phyloP scores from a whole-genome alignment of 2,797 vertebrate genomes.

The Enteromius fasciolatus region DNA sequence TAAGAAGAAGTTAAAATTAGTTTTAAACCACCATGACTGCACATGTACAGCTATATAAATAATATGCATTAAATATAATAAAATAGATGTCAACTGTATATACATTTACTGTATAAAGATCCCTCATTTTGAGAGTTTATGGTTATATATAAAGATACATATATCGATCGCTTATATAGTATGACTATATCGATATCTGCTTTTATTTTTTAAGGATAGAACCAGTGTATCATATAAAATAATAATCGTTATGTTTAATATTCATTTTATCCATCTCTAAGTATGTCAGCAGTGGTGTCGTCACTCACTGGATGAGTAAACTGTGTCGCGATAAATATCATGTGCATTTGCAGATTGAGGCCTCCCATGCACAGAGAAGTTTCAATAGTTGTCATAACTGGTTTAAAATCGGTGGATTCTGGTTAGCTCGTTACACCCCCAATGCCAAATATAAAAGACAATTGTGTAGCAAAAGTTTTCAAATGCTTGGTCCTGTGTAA shows the following conservation, averaged over 20 bases:
- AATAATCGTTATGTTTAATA: constrained; percentile 67
- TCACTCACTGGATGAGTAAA: constrained; percentile 73
- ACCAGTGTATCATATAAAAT: constrained; percentile 73
- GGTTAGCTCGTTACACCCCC: constrained; percentile 53
- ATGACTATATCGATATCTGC: constrained; percentile 71
- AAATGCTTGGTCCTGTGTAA: constrained; percentile 66
- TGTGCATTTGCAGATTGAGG: constrained; percentile 63
- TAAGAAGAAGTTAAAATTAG: constrained; percentile 33
- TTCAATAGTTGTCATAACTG: constrained; percentile 68
- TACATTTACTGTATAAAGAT: constrained; percentile 74
- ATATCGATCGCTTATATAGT: constrained; percentile 72
- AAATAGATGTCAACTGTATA: constrained; percentile 74
- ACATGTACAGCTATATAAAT: constrained; percentile 79
- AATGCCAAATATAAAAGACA: constrained; percentile 65
- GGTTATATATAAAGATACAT: constrained; percentile 77
- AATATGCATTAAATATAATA: constrained; percentile 75
- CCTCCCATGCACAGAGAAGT: constrained; percentile 75
- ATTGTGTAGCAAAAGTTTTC: constrained; percentile 65
- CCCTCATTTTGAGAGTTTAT: constrained; percentile 72
- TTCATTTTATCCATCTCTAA: constrained; percentile 54
- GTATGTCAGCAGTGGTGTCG: constrained; percentile 57
- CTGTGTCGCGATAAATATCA: constrained; percentile 67
- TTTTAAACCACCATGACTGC: constrained; percentile 78
- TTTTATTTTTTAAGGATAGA: constrained; percentile 53
- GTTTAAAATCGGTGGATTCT: constrained; percentile 70